Percentiles rank a stretch among this genome's conserved stretches.
Evolutionary conservation across 2,797 vertebrate species (phyloP).

Genomic region (Pampus argenteus): DNA sequence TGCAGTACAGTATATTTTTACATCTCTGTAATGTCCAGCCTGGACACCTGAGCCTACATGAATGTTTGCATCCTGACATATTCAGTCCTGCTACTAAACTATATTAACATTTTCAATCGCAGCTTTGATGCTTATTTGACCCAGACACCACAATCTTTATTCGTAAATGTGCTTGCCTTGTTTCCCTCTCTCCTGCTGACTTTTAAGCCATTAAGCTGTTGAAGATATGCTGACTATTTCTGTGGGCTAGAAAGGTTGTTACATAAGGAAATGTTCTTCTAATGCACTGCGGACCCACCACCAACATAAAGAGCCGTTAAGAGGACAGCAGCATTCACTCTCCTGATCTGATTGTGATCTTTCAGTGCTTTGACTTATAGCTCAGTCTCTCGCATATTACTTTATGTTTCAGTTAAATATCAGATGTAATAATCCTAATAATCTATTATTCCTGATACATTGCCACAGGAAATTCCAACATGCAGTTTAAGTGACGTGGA

Average conservation of each 20-base stretch:
- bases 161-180: conserved; percentile 37
- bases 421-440: conserved; percentile 7
- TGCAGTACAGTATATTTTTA: conserved; percentile 53
- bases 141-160: conserved; percentile 36
- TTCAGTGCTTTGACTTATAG: conserved; percentile 10
- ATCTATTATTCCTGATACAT: neutral
- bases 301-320: conserved; percentile 58
- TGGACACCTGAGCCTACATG: conserved; percentile 10
- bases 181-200: neutral
- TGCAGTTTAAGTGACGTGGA: neutral
- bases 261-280: conserved; percentile 69
- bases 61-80: conserved; percentile 12
- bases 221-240: conserved; percentile 44
- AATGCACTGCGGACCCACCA: conserved; percentile 72
- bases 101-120: conserved; percentile 5
- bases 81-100: neutral
- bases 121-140: conserved; percentile 28
- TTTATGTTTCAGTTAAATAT: conserved; percentile 3
- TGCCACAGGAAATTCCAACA: conserved; percentile 5
- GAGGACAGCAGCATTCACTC: conserved; percentile 31
- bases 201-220: conserved; percentile 63
- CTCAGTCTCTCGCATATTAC: conserved; percentile 1
- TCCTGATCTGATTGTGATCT: conserved; percentile 37
- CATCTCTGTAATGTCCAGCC: conserved; percentile 41
- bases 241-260: conserved; percentile 52